A percentile compares a stretch with the other conserved stretches of the same genome.
Evolutionary conservation across 2,888 invertebrate species (phyloP).

Genomic region (Drosophila incognita): DNA sequence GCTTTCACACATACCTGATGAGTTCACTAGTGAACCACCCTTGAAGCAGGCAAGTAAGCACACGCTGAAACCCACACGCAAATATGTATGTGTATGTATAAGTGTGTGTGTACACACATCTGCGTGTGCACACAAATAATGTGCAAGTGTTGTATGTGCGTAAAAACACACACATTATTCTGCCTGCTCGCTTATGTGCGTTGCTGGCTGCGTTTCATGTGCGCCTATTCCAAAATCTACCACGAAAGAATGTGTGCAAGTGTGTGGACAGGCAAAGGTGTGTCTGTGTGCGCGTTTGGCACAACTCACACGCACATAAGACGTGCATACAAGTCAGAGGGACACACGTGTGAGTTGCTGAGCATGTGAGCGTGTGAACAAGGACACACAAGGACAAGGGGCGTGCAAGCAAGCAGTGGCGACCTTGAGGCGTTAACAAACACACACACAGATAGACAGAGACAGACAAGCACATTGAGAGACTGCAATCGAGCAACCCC

Average conservation of each 20-base stretch:
- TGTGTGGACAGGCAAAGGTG: conserved; percentile 60
- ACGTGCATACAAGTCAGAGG: conserved; percentile 16
- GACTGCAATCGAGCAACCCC: conserved; percentile 40
- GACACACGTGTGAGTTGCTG: conserved; percentile 19
- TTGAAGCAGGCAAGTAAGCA: background rate
- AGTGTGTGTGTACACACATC: background rate
- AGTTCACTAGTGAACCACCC: background rate
- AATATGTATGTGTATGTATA: background rate
- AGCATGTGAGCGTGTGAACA: background rate
- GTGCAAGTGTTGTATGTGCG: conserved; percentile 37
- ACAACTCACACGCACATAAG: conserved; percentile 16
- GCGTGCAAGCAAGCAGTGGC: conserved; percentile 25
- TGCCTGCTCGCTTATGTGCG: conserved; percentile 9
- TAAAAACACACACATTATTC: conserved; percentile 28
- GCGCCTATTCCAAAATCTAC: conserved; percentile 79
- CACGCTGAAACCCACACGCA: background rate
- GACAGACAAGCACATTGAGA: background rate
- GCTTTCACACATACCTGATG: background rate
- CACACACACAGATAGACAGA: conserved; percentile 5
- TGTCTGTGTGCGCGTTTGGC: conserved; percentile 48
- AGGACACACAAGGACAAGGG: conserved; percentile 36
- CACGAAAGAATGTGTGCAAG: conserved; percentile 82
- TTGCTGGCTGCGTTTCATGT: conserved; percentile 54
- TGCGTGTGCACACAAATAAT: conserved; percentile 16
- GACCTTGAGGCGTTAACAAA: conserved; percentile 62